phyloP scores from a whole-genome alignment of 2,888 invertebrate species.

The Gastracanthus pulcherrimus region DNA sequence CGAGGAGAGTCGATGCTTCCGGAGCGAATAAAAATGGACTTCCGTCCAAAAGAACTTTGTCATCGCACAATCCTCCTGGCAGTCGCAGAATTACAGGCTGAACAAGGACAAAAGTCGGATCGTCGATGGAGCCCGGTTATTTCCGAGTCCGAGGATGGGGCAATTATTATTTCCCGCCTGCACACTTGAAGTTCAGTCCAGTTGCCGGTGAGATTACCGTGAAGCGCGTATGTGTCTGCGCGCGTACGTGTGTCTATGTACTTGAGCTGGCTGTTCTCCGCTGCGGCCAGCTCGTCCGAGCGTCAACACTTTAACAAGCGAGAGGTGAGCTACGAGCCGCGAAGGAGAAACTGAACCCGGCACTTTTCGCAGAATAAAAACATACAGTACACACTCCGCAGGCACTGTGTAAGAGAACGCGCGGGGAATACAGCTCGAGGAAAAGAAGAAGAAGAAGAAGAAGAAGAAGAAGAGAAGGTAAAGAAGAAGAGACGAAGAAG shows the following conservation, averaged over 20 bases:
- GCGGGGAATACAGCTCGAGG: background rate
- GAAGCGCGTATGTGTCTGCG: background rate
- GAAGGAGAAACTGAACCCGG: conserved; percentile 48
- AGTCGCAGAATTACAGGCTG: conserved; percentile 2
- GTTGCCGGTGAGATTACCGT: conserved; percentile 33
- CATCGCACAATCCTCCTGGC: conserved; percentile 3
- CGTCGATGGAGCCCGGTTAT: background rate
- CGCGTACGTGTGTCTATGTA: background rate
- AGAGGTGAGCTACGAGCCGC: conserved; percentile 32
- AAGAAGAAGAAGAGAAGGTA: background rate
- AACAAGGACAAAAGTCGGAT: conserved; percentile 7
- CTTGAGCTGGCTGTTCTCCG: background rate
- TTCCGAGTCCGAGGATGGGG: background rate
- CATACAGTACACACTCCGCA: conserved; percentile 17
- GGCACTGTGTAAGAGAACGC: background rate
- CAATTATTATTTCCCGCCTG: conserved; percentile 42
- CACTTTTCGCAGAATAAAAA: conserved; percentile 52
- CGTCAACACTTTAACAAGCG: conserved; percentile 53
- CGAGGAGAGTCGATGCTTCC: background rate
- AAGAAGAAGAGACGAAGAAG: background rate
- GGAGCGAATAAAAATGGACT: background rate
- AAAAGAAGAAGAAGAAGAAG: background rate
- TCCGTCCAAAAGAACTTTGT: conserved; percentile 17
- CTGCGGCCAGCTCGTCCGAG: conserved; percentile 4
- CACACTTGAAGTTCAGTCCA: conserved; percentile 22